Evolutionary conservation across 2,888 invertebrate species (phyloP).

Genomic region (Cremastinae sp.): DNA sequence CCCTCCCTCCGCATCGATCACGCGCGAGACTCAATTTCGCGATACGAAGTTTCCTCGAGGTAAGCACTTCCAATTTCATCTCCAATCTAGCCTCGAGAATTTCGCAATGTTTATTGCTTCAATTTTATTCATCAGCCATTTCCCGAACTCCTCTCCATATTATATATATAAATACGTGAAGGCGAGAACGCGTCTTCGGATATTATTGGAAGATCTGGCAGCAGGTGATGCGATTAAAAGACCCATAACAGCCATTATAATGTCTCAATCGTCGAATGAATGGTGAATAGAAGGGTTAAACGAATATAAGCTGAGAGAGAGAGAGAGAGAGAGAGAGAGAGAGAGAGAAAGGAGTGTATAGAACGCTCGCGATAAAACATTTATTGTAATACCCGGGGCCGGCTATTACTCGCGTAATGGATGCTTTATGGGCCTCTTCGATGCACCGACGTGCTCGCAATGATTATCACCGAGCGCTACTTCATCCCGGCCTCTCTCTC

Average conservation of each 20-base stretch:
- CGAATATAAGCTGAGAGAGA: too few relatives aligned
- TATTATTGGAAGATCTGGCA: constrained; percentile 5
- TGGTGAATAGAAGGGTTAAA: constrained; percentile 37
- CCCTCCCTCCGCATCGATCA: constrained; percentile 4
- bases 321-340: too few relatives aligned
- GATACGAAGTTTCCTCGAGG: constrained; percentile 61
- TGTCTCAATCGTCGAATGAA: constrained; percentile 57
- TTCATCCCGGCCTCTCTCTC: constrained; percentile 40
- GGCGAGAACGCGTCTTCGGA: neutral
- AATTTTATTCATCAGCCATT: constrained; percentile 5
- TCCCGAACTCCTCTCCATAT: constrained; percentile 5
- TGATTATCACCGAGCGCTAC: constrained; percentile 62
- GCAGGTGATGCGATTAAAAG: constrained; percentile 43
- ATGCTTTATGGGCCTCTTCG: constrained; percentile 61
- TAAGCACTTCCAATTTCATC: constrained; percentile 26
- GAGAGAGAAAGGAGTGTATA: constrained; percentile 21
- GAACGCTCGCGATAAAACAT: constrained; percentile 61
- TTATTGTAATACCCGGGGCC: constrained; percentile 60
- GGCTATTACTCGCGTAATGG: constrained; percentile 62
- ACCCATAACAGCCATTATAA: constrained; percentile 50
- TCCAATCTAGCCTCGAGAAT: neutral
- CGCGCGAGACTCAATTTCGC: constrained; percentile 50
- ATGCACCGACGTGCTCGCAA: constrained; percentile 61
- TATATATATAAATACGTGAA: too few relatives aligned
- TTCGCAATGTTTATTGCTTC: constrained; percentile 16